These are phyloP conservation scores for Colaptes auratus DNA, from an alignment of 2,113 vertebrate species.

Conservation along the genomic window DNA sequence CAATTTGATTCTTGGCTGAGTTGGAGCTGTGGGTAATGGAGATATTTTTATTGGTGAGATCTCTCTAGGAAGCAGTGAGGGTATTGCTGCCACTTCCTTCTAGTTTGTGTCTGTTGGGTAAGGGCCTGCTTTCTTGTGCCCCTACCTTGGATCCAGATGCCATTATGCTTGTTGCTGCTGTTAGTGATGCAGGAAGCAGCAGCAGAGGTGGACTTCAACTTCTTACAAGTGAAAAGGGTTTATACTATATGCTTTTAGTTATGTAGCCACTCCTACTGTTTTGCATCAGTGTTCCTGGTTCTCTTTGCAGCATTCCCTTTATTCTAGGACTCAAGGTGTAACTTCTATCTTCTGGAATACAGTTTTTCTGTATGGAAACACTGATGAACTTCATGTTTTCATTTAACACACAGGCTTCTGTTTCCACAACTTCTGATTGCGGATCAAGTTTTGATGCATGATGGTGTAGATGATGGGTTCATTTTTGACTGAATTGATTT, in stretches of 20 bases:
- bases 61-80: background rate
- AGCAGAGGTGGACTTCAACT: background rate
- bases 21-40: background rate
- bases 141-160: background rate
- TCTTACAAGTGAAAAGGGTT: background rate
- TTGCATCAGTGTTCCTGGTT: background rate
- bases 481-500: background rate
- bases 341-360: background rate
- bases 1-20: background rate
- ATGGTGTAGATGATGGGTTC: background rate
- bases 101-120: background rate
- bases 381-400: background rate
- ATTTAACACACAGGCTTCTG: background rate
- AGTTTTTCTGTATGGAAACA: background rate
- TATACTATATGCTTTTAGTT: background rate
- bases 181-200: background rate
- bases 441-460: background rate
- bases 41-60: accelerated
- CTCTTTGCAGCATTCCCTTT: background rate
- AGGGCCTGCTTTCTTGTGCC: background rate
- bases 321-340: background rate
- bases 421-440: background rate
- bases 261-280: background rate
- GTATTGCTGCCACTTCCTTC: background rate
- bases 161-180: background rate